phyloP scores from a whole-genome alignment of 2,888 invertebrate genomes.

The Phlogophora meticulosa region DNA sequence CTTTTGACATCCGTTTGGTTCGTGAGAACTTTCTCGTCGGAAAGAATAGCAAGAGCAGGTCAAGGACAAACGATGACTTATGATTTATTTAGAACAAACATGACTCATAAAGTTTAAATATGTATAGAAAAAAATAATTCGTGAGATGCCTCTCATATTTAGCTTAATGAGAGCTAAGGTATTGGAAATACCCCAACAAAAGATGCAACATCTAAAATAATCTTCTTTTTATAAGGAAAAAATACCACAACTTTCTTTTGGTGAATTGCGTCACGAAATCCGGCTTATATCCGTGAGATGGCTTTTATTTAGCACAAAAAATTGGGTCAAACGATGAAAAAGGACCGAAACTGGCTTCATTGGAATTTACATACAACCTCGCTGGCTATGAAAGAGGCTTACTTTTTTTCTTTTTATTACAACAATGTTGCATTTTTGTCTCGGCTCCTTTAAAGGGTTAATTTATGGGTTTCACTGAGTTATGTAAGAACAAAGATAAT shows the following conservation, averaged over 20 bases:
- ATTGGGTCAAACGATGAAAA: slow-evolving; percentile 53
- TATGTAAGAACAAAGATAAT: background rate
- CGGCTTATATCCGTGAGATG: slow-evolving; percentile 31
- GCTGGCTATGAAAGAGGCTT: background rate
- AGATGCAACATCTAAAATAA: slow-evolving; percentile 4
- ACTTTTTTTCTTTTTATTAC: slow-evolving; percentile 22
- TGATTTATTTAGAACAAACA: slow-evolving; percentile 3
- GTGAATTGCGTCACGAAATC: slow-evolving; percentile 52
- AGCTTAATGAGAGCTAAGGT: background rate
- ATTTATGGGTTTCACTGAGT: slow-evolving; percentile 10
- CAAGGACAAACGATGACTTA: slow-evolving; percentile 42
- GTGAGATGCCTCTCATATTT: background rate
- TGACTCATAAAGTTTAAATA: slow-evolving; percentile 18
- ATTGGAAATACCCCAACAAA: background rate
- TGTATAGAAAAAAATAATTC: background rate
- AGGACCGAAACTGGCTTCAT: slow-evolving; percentile 28
- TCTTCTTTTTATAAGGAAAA: background rate
- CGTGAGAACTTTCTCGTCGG: slow-evolving; percentile 29
- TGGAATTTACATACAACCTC: slow-evolving; percentile 42
- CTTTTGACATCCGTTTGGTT: slow-evolving; percentile 23
- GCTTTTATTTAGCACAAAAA: slow-evolving; percentile 47
- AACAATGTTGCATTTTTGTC: slow-evolving; percentile 23
- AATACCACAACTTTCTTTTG: slow-evolving; percentile 63
- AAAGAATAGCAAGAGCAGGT: slow-evolving; percentile 1
- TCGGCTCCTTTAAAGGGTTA: background rate